These are phyloP conservation scores for Junonia oenone DNA, from an alignment of 2,888 invertebrate species.

Conservation along the genomic window DNA sequence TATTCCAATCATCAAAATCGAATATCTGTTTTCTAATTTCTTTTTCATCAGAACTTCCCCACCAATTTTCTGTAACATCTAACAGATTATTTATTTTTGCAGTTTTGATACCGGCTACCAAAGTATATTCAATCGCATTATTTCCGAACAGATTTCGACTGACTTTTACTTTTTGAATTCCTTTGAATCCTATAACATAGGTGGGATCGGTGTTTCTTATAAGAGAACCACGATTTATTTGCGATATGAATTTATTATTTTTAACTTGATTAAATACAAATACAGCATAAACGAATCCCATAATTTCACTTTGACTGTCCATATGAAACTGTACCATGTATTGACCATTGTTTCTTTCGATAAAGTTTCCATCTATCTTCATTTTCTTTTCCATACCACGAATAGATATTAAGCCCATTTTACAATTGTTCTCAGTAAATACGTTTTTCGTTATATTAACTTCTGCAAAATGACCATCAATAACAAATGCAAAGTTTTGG, in stretches of 20 bases:
- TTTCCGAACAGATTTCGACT: slow-evolving; percentile 92
- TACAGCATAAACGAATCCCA: slow-evolving; percentile 89
- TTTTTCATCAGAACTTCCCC: slow-evolving; percentile 89
- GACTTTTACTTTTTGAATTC: slow-evolving; percentile 95
- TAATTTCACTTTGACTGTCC: slow-evolving; percentile 95
- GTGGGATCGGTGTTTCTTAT: slow-evolving; percentile 80
- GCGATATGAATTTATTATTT: slow-evolving; percentile 79
- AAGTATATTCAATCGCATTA: slow-evolving; percentile 91
- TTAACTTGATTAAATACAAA: slow-evolving; percentile 89
- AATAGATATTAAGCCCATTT: slow-evolving; percentile 87
- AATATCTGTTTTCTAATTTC: slow-evolving; percentile 92
- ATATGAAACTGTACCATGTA: slow-evolving; percentile 93
- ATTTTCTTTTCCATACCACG: slow-evolving; percentile 98
- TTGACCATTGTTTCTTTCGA: slow-evolving; percentile 88
- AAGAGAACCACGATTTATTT: slow-evolving; percentile 53
- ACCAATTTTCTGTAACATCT: slow-evolving; percentile 96
- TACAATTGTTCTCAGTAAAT: slow-evolving; percentile 92
- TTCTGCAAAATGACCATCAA: slow-evolving; percentile 96
- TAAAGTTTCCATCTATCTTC: slow-evolving; percentile 88
- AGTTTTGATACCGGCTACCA: slow-evolving; percentile 94
- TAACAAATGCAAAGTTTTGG: slow-evolving; percentile 87
- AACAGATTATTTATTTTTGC: slow-evolving; percentile 92
- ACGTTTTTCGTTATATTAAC: slow-evolving; percentile 92
- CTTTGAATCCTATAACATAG: slow-evolving; percentile 93
- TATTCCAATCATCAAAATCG: slow-evolving; percentile 99